Percentiles rank a stretch among this genome's conserved stretches.
Evolutionary conservation across 2,797 vertebrate genomes (phyloP).

Genomic region (Huso huso): DNA sequence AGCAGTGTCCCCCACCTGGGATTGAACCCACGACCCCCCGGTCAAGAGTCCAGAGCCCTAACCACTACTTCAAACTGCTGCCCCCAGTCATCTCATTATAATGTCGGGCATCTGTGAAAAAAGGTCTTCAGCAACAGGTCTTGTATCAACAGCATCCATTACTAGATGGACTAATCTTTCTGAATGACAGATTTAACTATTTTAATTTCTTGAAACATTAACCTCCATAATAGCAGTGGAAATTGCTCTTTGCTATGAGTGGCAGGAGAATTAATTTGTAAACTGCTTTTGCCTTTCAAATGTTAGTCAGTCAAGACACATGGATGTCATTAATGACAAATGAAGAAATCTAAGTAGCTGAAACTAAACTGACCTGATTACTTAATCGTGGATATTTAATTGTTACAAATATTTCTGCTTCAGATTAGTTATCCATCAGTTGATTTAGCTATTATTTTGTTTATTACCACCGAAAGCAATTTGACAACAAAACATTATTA

Average conservation of each 20-base stretch:
- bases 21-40: too few species aligned
- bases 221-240: neutral
- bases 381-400: neutral
- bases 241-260: neutral
- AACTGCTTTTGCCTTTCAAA: slow-evolving; percentile 1
- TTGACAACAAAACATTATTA: neutral
- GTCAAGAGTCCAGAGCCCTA: too few species aligned
- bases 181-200: neutral
- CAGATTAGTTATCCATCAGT: neutral
- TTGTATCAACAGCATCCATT: neutral
- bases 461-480: neutral
- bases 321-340: neutral
- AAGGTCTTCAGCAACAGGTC: neutral
- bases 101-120: too few species aligned
- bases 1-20: too few species aligned
- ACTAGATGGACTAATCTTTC: neutral
- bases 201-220: neutral
- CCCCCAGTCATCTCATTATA: too few species aligned
- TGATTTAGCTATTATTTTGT: neutral
- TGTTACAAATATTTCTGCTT: neutral
- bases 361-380: slow-evolving; percentile 1
- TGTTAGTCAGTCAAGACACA: neutral
- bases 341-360: neutral
- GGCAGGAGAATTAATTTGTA: slow-evolving; percentile 1
- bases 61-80: too few species aligned